A percentile compares a stretch with the other conserved stretches of the same genome.
Evolutionary conservation across 2,797 vertebrate genomes (phyloP).

Genomic region (Bucorvus abyssinicus): DNA sequence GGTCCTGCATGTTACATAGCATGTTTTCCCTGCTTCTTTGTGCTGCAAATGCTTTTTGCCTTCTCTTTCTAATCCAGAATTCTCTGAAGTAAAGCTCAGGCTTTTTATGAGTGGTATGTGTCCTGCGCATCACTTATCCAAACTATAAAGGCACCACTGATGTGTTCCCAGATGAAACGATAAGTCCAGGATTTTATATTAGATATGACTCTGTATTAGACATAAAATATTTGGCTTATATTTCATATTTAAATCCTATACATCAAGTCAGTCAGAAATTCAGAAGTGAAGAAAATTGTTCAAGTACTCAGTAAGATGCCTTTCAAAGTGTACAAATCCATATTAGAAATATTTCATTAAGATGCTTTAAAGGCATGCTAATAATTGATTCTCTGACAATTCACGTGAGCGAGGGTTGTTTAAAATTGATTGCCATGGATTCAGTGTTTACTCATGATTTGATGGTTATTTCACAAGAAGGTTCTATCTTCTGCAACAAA

Average conservation of each 20-base stretch:
- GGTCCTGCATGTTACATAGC: background rate
- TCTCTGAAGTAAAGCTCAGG: background rate
- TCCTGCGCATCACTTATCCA: background rate
- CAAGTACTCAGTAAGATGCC: background rate
- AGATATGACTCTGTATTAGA: background rate
- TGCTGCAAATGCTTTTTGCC: background rate
- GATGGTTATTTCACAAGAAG: background rate
- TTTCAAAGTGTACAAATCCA: background rate
- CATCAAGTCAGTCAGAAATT: background rate
- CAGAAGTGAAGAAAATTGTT: background rate
- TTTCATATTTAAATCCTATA: background rate
- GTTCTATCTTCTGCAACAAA: background rate
- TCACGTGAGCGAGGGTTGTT: background rate
- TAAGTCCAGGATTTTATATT: background rate
- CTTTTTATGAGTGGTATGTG: background rate
- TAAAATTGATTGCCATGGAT: background rate
- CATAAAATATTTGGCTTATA: background rate
- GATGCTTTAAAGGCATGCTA: background rate
- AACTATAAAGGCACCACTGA: background rate
- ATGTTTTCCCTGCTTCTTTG: background rate
- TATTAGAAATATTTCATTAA: background rate
- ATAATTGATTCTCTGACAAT: background rate
- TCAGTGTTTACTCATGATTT: background rate
- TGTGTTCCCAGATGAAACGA: background rate
- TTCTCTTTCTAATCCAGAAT: background rate